Percentiles rank a stretch among this genome's conserved stretches.
These are phyloP conservation scores for Porphyrio hochstetteri DNA, from an alignment of 2,113 vertebrate genomes.

Conservation along the genomic window DNA sequence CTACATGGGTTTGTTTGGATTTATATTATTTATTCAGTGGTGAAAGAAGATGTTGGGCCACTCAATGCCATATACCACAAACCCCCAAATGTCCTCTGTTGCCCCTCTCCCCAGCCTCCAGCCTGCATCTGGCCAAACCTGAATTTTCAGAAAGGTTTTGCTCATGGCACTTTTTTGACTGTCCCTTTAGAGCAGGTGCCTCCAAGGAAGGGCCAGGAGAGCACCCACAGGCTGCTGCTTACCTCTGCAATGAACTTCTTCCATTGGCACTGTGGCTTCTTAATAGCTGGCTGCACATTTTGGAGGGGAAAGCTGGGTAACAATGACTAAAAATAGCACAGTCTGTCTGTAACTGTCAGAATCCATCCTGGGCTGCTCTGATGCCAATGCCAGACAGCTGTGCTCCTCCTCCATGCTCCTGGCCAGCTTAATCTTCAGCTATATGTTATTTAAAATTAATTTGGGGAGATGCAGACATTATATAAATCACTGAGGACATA, in stretches of 20 bases:
- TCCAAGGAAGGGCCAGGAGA: not conserved
- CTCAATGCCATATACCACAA: accelerated
- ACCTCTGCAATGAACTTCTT: not conserved
- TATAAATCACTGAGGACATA: not conserved
- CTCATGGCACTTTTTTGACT: not conserved
- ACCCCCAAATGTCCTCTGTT: not conserved
- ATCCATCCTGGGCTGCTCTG: not conserved
- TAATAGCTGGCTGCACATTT: not conserved
- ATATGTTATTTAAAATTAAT: slow-evolving; percentile 8
- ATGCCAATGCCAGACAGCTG: accelerated
- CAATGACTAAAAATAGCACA: not conserved
- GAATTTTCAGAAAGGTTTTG: not conserved
- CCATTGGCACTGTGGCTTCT: not conserved
- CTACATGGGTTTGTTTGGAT: not conserved
- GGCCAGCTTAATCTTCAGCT: slow-evolving; percentile 6
- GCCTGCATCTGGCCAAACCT: not conserved
- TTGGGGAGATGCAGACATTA: not conserved
- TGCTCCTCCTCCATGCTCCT: not conserved
- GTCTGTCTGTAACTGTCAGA: not conserved
- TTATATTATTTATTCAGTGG: too few species aligned
- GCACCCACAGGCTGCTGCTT: not conserved
- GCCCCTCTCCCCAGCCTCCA: not conserved
- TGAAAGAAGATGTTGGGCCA: not conserved
- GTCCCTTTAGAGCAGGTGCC: not conserved
- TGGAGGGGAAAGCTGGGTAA: not conserved